Percentiles rank a stretch among this genome's conserved stretches.
Evolutionary conservation across 1,140 invertebrate species (phyloP).

Genomic region (Megalopta genalis): DNA sequence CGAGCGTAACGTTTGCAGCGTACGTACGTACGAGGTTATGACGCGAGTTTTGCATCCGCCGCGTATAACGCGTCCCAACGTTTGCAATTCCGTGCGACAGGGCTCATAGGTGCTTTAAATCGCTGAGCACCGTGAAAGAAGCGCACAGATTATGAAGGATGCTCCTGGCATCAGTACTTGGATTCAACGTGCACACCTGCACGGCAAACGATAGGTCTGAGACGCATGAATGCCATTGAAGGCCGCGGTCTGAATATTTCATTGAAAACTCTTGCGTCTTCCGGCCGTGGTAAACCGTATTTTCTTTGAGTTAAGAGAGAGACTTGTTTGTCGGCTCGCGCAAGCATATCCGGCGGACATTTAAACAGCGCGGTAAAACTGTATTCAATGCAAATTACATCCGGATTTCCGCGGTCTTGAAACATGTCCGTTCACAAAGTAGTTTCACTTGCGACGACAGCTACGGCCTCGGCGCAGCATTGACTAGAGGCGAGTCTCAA

Average conservation of each 20-base stretch:
- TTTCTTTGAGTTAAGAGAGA: constrained; percentile 16
- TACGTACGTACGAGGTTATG: not conserved
- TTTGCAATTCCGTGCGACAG: not conserved
- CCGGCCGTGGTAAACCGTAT: not conserved
- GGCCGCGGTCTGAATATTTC: constrained; percentile 9
- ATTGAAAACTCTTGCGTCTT: constrained; percentile 37
- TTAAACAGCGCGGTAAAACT: not conserved
- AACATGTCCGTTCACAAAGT: not conserved
- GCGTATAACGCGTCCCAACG: not conserved
- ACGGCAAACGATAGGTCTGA: constrained; percentile 14
- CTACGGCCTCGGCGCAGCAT: not conserved
- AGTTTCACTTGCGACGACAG: not conserved
- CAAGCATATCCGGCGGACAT: not conserved
- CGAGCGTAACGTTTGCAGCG: not conserved
- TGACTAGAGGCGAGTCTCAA: not conserved
- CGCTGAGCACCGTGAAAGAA: constrained; percentile 24
- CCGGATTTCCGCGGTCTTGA: not conserved
- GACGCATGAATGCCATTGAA: constrained; percentile 26
- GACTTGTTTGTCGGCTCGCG: constrained; percentile 25
- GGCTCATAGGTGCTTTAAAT: constrained; percentile 5
- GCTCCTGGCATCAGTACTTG: constrained; percentile 25
- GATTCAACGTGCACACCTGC: constrained; percentile 13
- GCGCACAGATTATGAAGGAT: constrained; percentile 25
- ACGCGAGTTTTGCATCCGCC: not conserved
- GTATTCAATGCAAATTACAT: constrained; percentile 5